Evolutionary conservation across 2,888 invertebrate genomes (phyloP).

Genomic region (Agonopterix subpropinquella): DNA sequence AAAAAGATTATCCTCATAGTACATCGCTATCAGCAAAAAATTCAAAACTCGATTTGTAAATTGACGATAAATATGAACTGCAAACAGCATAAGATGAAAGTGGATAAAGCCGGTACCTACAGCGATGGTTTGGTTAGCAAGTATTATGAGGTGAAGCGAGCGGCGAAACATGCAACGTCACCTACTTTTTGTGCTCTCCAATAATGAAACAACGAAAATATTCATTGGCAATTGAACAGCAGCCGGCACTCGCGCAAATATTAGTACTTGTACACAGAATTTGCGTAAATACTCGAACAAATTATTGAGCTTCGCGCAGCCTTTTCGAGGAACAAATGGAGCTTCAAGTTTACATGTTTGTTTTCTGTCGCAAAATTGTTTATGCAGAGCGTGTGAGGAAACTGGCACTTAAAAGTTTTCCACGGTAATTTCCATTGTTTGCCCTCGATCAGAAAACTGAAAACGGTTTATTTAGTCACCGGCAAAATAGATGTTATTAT

Average conservation of each 20-base stretch:
- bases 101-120: conserved; percentile 6
- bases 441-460: neutral
- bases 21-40: conserved; percentile 22
- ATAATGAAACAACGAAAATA: conserved; percentile 43
- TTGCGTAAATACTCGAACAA: conserved; percentile 29
- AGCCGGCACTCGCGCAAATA: conserved; percentile 39
- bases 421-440: conserved; percentile 4
- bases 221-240: conserved; percentile 48
- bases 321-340: conserved; percentile 28
- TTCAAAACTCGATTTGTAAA: conserved; percentile 28
- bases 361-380: conserved; percentile 30
- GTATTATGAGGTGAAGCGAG: conserved; percentile 18
- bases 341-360: conserved; percentile 29
- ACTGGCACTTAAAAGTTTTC: conserved; percentile 8
- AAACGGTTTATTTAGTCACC: neutral
- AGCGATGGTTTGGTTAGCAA: conserved; percentile 16
- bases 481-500: neutral
- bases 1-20: conserved; percentile 32
- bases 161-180: conserved; percentile 21
- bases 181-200: conserved; percentile 13
- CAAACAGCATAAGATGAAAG: conserved; percentile 15
- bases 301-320: conserved; percentile 27
- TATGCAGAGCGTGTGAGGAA: conserved; percentile 16
- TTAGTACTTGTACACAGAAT: conserved; percentile 32
- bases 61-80: conserved; percentile 30